Percentiles rank a stretch among this genome's conserved stretches.
Evolutionary conservation across 2,888 invertebrate species (phyloP).

Genomic region (Aphidoletes aphidimyza): DNA sequence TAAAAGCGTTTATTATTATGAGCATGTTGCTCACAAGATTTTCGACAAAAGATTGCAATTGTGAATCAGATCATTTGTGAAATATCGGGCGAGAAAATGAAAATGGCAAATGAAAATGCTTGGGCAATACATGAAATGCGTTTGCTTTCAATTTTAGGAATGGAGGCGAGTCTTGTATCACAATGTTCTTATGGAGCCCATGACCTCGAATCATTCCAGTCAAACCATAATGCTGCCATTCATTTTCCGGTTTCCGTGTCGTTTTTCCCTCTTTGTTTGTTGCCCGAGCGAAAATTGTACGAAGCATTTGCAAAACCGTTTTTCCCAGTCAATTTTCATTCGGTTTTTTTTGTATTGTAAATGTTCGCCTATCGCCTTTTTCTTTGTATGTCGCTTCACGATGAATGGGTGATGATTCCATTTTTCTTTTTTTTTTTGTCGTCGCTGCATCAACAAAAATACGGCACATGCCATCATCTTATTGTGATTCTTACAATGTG

Average conservation of each 20-base stretch:
- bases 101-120: too few relatives aligned
- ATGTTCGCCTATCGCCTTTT: conserved; percentile 17
- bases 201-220: conserved; percentile 47
- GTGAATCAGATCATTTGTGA: neutral
- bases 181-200: neutral
- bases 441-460: conserved; percentile 9
- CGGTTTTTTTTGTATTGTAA: conserved; percentile 16
- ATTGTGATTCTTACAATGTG: neutral
- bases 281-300: neutral
- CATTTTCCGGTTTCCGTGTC: conserved; percentile 35
- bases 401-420: conserved; percentile 38
- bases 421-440: conserved; percentile 17
- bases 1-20: neutral
- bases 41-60: neutral
- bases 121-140: too few relatives aligned
- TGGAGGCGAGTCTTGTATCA: too few relatives aligned
- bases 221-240: conserved; percentile 7
- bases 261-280: conserved; percentile 24
- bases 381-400: neutral
- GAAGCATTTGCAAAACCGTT: neutral
- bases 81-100: neutral
- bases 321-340: neutral
- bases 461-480: neutral
- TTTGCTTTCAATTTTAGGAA: too few relatives aligned
- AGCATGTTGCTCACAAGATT: neutral